Evolutionary conservation across 2,797 vertebrate species (phyloP), one percentile per base, ranked within the genome.

Genomic region (Thamnophis elegans): DNA sequence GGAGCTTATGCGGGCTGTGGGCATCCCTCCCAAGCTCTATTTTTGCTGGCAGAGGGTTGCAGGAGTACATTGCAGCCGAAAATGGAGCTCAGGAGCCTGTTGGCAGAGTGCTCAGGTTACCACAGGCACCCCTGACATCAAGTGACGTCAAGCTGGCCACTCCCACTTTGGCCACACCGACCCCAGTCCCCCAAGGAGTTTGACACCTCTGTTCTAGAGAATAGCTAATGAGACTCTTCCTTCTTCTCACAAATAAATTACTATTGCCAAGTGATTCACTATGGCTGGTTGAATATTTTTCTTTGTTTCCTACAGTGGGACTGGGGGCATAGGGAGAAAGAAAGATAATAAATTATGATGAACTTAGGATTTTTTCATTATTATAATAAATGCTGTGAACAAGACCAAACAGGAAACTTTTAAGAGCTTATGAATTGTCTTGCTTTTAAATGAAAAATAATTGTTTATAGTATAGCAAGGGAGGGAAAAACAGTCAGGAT

Each of bases 391-490:
- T 82, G 20, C 82, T 89, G 54, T 94, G 93, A 94, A 91, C 93
- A 91, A 94, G 86, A 93, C 86, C 68, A 82, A 89, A 86, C 8
- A 94, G 11, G 90, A 73, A 94, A 91, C 53, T 87, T 65, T 82
- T 68, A 85, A 94, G 42, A 93, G 89, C 87, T 55, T 90, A 62
- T 25, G 42, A 92, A 89, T 26, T 60, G 58, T 73, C 92, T 92
- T 85, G 87, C 93, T 59, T 28, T 82, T 55, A 32, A 68, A 90
- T 47, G 12, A 85, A 28, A 94, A 94, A 93, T 47, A 89, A 90
- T 28, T 87, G 68, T 26, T 94, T 95, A 95, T 94, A 95, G 89
- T 91, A 56, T 91, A 93, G 68, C 20, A 32, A 54, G 85, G 89
- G 92, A 86, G 51, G 13, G 3, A 18, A 53, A 47, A 92, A 56